Conservation (phyloP, 1,140 invertebrate species). For the Nylanderia fulva region DNA sequence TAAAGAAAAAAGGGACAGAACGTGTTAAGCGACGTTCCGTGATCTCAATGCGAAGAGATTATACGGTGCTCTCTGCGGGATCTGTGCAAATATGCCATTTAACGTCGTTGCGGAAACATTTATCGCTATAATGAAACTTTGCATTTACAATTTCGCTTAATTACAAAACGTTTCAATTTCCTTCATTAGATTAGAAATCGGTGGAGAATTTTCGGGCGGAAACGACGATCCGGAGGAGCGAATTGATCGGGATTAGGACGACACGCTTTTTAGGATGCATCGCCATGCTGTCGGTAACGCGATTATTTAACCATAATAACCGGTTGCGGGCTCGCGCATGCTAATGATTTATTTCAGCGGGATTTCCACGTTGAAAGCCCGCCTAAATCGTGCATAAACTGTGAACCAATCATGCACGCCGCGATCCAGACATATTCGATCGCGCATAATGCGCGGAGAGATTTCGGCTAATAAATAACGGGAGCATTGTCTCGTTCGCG, state of each 20-base stretch:
- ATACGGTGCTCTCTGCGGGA: neutral
- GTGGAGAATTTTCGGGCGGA: neutral
- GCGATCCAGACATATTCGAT: constrained; percentile 69
- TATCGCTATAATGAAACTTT: neutral
- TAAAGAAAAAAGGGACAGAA: neutral
- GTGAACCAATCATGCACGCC: constrained; percentile 49
- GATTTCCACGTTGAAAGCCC: constrained; percentile 39
- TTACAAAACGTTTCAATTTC: neutral
- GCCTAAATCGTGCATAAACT: constrained; percentile 46
- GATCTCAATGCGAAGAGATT: constrained; percentile 33
- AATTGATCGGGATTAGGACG: too few species aligned
- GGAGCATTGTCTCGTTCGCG: constrained; percentile 71
- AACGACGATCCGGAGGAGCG: too few species aligned
- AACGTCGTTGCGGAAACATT: neutral
- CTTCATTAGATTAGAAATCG: neutral
- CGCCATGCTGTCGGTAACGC: constrained; percentile 21
- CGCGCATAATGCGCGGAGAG: constrained; percentile 71
- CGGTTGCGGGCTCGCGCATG: constrained; percentile 40
- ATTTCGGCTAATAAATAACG: constrained; percentile 77
- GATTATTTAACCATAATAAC: constrained; percentile 63
- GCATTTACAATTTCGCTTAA: neutral
- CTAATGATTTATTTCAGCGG: constrained; percentile 55
- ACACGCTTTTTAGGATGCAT: constrained; percentile 18
- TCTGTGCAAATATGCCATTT: constrained; percentile 10
- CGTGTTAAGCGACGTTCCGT: constrained; percentile 46